Evolutionary conservation across 2,797 vertebrate genomes (phyloP).

Genomic region (Cuculus canorus): DNA sequence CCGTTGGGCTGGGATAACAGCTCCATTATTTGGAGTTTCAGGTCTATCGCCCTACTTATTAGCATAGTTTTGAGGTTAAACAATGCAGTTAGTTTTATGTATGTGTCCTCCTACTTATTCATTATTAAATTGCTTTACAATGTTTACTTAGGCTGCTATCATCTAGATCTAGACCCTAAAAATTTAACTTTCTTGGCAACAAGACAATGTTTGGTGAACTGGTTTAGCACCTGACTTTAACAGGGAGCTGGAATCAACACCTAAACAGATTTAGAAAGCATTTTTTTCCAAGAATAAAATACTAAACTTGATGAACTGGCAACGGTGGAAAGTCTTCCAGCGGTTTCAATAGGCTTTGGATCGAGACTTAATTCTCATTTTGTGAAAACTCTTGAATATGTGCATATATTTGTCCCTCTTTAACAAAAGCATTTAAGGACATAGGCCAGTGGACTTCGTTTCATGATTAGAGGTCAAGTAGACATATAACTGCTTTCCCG

Average conservation of each 20-base stretch:
- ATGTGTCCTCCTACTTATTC: conserved; percentile 48
- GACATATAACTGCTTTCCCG: background rate
- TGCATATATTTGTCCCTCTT: background rate
- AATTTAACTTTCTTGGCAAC: background rate
- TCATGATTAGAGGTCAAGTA: background rate
- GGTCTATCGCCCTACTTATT: conserved; percentile 59
- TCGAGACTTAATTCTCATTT: background rate
- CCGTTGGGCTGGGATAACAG: conserved; percentile 63
- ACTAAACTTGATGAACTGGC: background rate
- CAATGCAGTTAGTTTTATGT: conserved; percentile 51
- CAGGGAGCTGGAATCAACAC: background rate
- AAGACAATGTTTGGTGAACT: background rate
- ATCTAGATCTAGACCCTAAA: conserved; percentile 27
- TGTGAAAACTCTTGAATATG: background rate
- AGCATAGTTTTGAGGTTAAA: conserved; percentile 72
- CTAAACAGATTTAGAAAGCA: background rate
- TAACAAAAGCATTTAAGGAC: background rate
- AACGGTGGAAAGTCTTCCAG: background rate
- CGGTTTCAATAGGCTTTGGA: background rate
- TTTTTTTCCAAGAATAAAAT: background rate
- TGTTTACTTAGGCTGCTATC: conserved; percentile 60
- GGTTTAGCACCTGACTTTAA: background rate
- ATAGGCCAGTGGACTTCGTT: background rate
- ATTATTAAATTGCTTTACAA: conserved; percentile 65
- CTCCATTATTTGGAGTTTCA: conserved; percentile 52